Percentiles rank a stretch among this genome's conserved stretches.
These are phyloP conservation scores for Brachypteracias leptosomus DNA, from an alignment of 2,113 vertebrate genomes.

Conservation along the genomic window DNA sequence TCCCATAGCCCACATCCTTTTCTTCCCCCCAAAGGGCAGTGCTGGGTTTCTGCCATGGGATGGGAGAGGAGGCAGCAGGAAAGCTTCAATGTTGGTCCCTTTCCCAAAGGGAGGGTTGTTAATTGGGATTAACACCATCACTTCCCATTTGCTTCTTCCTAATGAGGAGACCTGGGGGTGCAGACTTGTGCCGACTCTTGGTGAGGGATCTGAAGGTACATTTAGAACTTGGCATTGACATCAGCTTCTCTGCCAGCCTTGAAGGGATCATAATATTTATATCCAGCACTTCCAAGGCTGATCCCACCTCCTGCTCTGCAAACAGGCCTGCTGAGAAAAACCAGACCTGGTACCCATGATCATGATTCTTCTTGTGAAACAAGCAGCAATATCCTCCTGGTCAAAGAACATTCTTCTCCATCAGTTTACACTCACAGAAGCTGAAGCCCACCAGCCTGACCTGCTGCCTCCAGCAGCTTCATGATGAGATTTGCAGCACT, in stretches of 20 bases:
- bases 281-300: neutral
- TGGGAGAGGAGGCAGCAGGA: neutral
- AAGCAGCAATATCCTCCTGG: neutral
- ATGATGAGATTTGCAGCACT: slow-evolving; percentile 30
- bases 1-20: neutral
- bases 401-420: neutral
- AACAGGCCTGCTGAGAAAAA: neutral
- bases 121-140: neutral
- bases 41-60: neutral
- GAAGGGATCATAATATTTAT: neutral
- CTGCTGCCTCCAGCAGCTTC: neutral
- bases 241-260: neutral
- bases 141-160: neutral
- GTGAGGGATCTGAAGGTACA: neutral
- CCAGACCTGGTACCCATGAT: rapidly evolving
- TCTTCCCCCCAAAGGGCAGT: neutral
- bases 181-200: neutral
- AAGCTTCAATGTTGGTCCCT: neutral
- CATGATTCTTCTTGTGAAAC: neutral
- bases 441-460: neutral
- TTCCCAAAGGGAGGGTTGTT: neutral
- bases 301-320: neutral
- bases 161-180: neutral
- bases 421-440: neutral
- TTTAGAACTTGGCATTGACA: neutral